Evolutionary conservation across 2,113 vertebrate species (phyloP).

Genomic region (Acrocephalus kingi): DNA sequence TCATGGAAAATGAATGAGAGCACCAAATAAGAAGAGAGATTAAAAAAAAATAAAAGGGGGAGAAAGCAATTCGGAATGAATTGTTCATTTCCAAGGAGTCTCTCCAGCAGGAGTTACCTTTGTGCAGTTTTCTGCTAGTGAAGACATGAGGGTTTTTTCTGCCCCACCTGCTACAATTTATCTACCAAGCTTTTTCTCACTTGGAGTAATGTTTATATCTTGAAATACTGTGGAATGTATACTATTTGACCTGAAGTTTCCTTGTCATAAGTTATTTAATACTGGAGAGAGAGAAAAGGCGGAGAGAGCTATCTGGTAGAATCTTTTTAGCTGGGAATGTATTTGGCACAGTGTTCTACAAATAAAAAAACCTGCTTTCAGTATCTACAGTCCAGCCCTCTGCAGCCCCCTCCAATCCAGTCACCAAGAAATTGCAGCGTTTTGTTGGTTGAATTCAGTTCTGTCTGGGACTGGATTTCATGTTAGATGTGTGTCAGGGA

Average conservation of each 20-base stretch:
- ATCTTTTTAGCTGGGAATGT: background rate
- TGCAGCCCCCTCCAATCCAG: background rate
- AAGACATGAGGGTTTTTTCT: background rate
- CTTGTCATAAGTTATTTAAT: background rate
- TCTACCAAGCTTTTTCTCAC: background rate
- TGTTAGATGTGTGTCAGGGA: background rate
- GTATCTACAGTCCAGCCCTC: rapidly evolving
- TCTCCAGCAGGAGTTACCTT: background rate
- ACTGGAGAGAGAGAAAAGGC: background rate
- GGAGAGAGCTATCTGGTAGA: background rate
- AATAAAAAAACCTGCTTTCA: background rate
- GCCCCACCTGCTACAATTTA: background rate
- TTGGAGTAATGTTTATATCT: background rate
- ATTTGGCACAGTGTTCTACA: background rate
- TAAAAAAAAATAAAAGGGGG: background rate
- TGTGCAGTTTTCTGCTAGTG: background rate
- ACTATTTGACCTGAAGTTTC: background rate
- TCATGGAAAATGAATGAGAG: background rate
- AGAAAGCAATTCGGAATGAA: background rate
- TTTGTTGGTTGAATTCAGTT: background rate
- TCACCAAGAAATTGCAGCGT: background rate
- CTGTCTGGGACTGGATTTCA: background rate
- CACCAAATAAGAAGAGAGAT: background rate
- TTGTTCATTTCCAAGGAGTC: background rate
- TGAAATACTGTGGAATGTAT: background rate